phyloP scores from a whole-genome alignment of 2,888 invertebrate genomes.

The Bhutanitis thaidina region DNA sequence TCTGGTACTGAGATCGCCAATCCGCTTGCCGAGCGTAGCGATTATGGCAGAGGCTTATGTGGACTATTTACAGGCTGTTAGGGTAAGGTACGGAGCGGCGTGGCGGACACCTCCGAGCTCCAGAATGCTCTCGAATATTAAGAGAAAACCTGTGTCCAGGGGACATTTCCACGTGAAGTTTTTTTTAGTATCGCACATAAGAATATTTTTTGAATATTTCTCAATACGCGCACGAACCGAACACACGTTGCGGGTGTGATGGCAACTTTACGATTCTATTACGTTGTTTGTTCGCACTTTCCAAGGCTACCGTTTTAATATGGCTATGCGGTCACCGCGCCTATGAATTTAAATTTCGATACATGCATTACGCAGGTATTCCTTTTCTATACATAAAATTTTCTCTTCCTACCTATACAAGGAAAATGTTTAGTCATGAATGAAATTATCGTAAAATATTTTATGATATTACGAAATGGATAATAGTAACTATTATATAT shows the following conservation, averaged over 20 bases:
- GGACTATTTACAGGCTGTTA: too few relatives aligned
- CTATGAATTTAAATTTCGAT: constrained; percentile 19
- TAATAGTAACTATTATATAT: too few relatives aligned
- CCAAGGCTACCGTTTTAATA: constrained; percentile 12
- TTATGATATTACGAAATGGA: not conserved
- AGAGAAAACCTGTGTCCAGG: too few relatives aligned
- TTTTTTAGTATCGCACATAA: too few relatives aligned
- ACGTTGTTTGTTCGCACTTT: constrained; percentile 10
- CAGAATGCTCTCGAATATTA: too few relatives aligned
- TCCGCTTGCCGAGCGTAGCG: too few relatives aligned
- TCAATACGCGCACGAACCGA: not conserved
- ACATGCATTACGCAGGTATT: constrained; percentile 6
- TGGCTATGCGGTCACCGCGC: constrained; percentile 15
- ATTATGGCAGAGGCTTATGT: too few relatives aligned
- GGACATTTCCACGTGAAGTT: too few relatives aligned
- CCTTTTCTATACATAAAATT: constrained; percentile 17
- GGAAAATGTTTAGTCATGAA: constrained; percentile 12
- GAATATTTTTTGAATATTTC: too few relatives aligned
- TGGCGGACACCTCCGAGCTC: too few relatives aligned
- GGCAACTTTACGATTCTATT: constrained; percentile 6
- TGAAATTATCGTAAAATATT: constrained; percentile 16
- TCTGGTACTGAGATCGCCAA: too few relatives aligned
- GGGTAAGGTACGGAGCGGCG: too few relatives aligned
- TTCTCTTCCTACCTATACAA: not conserved
- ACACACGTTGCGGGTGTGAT: not conserved